phyloP scores from a whole-genome alignment of 2,113 vertebrate species.

The human region GRCh38 chr12:39144001-39144500 shows the following conservation, averaged over 20 bases:
- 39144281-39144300: neutral
- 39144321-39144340: neutral
- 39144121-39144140: neutral
- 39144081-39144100: neutral
- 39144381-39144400: neutral
- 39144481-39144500: neutral
- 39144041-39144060: neutral
- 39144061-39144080: neutral
- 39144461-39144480: neutral
- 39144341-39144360: neutral
- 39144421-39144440: neutral
- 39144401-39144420: neutral
- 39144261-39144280: neutral
- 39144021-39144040: neutral
- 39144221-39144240: neutral
- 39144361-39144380: neutral
- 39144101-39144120: neutral
- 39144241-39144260: neutral
- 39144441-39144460: neutral
- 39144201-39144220: neutral
- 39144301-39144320: neutral
- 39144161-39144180: neutral
- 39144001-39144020: neutral
- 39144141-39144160: neutral
- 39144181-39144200: neutral